A percentile compares a stretch with the other conserved stretches of the same genome.
Conservation (phyloP, 2,113 vertebrate species). For the Mastomys coucha region DNA sequence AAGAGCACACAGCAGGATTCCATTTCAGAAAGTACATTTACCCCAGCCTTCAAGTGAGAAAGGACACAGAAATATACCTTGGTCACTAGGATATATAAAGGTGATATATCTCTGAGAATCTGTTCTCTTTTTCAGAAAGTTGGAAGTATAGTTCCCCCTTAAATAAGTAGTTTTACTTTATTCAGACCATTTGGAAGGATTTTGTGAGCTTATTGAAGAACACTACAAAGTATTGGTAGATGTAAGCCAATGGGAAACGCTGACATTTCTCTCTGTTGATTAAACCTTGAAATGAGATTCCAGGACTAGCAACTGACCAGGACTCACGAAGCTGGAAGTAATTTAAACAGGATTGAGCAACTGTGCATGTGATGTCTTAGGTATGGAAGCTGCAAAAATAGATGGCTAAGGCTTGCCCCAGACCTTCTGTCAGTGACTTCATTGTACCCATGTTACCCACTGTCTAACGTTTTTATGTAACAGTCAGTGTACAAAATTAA, state of each 20-base stretch:
- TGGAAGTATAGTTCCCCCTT: not conserved
- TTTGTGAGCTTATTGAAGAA: not conserved
- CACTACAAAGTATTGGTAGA: not conserved
- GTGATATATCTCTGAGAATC: not conserved
- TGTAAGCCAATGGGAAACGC: not conserved
- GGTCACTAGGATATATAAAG: not conserved
- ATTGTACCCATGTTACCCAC: not conserved
- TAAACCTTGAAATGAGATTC: not conserved
- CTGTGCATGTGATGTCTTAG: not conserved
- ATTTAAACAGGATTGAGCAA: not conserved
- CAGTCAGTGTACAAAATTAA: not conserved
- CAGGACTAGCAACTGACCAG: not conserved
- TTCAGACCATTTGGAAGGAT: not conserved
- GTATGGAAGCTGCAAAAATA: no score
- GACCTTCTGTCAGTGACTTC: not conserved
- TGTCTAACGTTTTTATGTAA: not conserved
- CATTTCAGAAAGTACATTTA: not conserved
- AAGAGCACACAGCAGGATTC: accelerated
- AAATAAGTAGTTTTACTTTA: not conserved
- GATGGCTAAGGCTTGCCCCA: not conserved
- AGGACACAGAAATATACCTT: not conserved
- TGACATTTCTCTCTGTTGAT: not conserved
- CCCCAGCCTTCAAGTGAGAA: not conserved
- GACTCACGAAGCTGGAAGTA: not conserved
- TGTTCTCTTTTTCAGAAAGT: not conserved